Conservation (phyloP, 2,113 vertebrate genomes). For the Callocephalon fimbriatum region DNA sequence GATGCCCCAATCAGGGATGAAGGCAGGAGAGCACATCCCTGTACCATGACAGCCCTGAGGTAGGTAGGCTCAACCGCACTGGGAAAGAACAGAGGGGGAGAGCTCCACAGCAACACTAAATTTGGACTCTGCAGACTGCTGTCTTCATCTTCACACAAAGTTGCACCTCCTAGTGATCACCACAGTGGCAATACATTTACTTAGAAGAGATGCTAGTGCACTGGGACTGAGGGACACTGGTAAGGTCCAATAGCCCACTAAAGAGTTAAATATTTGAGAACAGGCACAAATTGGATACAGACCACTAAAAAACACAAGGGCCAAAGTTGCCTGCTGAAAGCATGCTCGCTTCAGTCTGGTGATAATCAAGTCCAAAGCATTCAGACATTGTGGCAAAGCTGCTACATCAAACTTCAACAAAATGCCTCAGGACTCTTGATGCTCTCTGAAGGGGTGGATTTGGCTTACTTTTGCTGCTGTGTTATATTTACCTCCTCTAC, state of each 20-base stretch:
- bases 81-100: not conserved
- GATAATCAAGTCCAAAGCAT: not conserved
- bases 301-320: not conserved
- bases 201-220: not conserved
- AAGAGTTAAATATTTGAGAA: not conserved
- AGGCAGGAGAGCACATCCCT: not conserved
- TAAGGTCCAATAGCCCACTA: not conserved
- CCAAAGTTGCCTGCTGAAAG: not conserved
- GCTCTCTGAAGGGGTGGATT: not conserved
- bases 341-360: not conserved
- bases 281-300: not conserved
- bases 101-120: not conserved
- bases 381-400: not conserved
- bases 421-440: not conserved
- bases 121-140: not conserved
- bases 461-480: not conserved
- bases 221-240: not conserved
- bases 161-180: not conserved
- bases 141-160: not conserved
- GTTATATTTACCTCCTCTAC: not conserved
- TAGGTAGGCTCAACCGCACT: accelerated
- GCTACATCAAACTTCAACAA: not conserved
- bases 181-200: not conserved
- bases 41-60: not conserved
- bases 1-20: not conserved